These are phyloP conservation scores for Ophioninae sp. DNA, from an alignment of 2,888 invertebrate species.

Conservation along the genomic window DNA sequence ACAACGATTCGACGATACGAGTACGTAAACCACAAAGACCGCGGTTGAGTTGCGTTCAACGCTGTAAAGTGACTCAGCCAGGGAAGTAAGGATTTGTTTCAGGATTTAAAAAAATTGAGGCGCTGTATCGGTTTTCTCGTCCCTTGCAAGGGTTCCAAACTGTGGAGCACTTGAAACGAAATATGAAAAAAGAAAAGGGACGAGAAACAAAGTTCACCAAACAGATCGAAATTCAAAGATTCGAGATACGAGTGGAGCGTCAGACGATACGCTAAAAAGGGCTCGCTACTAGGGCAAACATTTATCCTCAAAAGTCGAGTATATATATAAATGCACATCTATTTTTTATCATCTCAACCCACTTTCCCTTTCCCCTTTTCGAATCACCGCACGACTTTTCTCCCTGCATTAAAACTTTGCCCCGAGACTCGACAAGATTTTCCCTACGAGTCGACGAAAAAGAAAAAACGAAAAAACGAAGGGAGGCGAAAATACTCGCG, in stretches of 20 bases:
- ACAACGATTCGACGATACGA: not conserved
- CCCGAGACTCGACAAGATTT: constrained; percentile 26
- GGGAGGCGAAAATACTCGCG: constrained; percentile 17
- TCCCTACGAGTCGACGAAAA: constrained; percentile 10
- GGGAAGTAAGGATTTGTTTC: constrained; percentile 20
- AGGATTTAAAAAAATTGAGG: not conserved
- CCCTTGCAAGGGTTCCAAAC: not conserved
- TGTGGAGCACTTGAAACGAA: constrained; percentile 33
- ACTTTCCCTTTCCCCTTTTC: constrained; percentile 4
- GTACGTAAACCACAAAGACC: not conserved
- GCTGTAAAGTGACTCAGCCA: constrained; percentile 6
- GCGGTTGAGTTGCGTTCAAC: constrained; percentile 22
- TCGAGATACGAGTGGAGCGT: constrained; percentile 69
- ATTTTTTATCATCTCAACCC: not conserved
- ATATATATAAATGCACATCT: not conserved
- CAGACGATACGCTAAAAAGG: constrained; percentile 70
- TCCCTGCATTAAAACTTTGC: constrained; percentile 39
- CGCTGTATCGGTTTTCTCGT: constrained; percentile 52
- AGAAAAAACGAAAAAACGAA: constrained; percentile 15
- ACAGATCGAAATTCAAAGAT: constrained; percentile 75
- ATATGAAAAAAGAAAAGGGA: constrained; percentile 20
- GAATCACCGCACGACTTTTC: not conserved
- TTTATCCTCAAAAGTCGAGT: constrained; percentile 67
- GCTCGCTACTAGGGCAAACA: constrained; percentile 70
- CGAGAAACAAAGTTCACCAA: constrained; percentile 68